These are phyloP conservation scores for Nebria ingens DNA, from an alignment of 1,140 invertebrate genomes.

Conservation along the genomic window DNA sequence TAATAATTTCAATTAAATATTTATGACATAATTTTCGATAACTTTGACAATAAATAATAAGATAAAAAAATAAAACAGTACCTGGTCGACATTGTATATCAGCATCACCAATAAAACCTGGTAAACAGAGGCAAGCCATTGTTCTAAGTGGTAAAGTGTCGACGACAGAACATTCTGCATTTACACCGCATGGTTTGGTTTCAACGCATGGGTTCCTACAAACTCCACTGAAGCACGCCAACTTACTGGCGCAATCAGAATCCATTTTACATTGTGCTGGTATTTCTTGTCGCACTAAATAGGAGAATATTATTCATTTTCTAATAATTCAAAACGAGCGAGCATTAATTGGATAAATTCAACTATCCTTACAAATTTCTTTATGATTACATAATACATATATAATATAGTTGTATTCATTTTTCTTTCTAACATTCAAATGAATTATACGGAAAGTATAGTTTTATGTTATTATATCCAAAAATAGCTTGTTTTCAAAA, in stretches of 20 bases:
- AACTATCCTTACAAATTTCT: neutral
- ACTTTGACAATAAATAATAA: neutral
- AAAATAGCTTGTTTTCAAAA: no score
- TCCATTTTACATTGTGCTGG: constrained; percentile 65
- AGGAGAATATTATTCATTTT: no score
- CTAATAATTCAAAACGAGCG: no score
- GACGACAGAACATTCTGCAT: constrained; percentile 70
- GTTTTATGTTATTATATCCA: no score
- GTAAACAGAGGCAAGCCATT: constrained; percentile 75
- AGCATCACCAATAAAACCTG: constrained; percentile 72
- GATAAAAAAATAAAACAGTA: constrained; percentile 30
- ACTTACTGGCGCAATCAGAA: constrained; percentile 70
- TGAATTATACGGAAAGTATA: no score
- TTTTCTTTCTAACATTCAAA: no score
- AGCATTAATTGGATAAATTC: no score
- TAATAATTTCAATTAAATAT: constrained; percentile 12
- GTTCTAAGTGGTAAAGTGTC: constrained; percentile 77
- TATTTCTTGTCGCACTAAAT: constrained; percentile 21
- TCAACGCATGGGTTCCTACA: constrained; percentile 76
- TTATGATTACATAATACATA: neutral
- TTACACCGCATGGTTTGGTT: constrained; percentile 65
- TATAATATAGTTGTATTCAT: no score
- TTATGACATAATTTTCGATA: no score
- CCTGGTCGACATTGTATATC: constrained; percentile 68
- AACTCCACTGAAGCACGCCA: constrained; percentile 68